A percentile compares a stretch with the other conserved stretches of the same genome.
phyloP scores from a whole-genome alignment of 2,113 vertebrate species.

The Thalassarche chlororhynchos region DNA sequence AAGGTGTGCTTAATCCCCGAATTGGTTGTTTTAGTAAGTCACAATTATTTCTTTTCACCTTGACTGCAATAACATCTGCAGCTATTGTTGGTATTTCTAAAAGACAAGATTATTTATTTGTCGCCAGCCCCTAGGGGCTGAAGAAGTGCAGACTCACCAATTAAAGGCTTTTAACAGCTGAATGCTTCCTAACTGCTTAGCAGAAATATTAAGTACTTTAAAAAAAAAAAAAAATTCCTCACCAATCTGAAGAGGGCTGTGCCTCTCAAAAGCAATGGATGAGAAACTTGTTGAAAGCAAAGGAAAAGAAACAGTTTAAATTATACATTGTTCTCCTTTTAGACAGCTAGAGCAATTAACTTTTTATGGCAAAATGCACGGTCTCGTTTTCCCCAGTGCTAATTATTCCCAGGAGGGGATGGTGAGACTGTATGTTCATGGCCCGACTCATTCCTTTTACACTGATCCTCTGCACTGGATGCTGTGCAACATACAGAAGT shows the following conservation, averaged over 20 bases:
- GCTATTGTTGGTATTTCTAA: neutral
- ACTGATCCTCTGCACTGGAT: neutral
- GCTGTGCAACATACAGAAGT: neutral
- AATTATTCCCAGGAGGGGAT: neutral
- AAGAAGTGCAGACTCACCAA: neutral
- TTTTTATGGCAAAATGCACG: neutral
- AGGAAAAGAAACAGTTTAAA: neutral
- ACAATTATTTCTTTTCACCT: neutral
- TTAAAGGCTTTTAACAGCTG: conserved; percentile 67
- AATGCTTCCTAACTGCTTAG: conserved; percentile 26
- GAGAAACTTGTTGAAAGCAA: neutral
- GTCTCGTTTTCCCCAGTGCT: neutral
- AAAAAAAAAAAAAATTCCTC: neutral
- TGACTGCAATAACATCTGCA: neutral
- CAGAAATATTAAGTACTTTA: neutral
- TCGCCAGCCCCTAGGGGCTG: neutral
- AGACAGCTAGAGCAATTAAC: neutral
- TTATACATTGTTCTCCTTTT: neutral
- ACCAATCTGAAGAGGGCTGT: neutral
- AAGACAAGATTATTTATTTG: conserved; percentile 10
- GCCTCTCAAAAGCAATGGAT: neutral
- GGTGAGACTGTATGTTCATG: neutral
- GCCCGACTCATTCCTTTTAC: neutral
- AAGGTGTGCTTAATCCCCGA: neutral
- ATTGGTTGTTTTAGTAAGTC: neutral